phyloP scores from a whole-genome alignment of 2,113 vertebrate species.

The Ammodytes marinus region DNA sequence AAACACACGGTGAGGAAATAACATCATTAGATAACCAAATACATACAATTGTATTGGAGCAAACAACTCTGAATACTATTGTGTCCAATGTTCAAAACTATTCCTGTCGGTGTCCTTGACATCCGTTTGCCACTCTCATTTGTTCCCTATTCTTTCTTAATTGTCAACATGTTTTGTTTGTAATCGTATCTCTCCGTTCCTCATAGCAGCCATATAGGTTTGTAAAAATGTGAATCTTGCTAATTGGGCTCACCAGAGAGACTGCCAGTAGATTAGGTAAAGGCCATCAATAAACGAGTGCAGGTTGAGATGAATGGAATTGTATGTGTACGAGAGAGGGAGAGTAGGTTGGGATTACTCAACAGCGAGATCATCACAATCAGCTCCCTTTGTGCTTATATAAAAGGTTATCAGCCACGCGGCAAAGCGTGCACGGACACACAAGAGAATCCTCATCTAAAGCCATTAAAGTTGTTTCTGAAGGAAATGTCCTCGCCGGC shows the following conservation, averaged over 20 bases:
- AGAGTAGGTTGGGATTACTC: conserved; percentile 48
- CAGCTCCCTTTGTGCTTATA: conserved; percentile 57
- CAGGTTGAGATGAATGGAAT: conserved; percentile 22
- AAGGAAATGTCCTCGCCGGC: conserved; percentile 48
- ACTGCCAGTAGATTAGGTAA: conserved; percentile 15
- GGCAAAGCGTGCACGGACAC: background rate
- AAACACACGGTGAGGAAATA: conserved; percentile 36
- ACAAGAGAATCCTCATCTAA: conserved; percentile 46
- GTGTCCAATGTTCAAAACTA: background rate
- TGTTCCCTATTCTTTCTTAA: background rate
- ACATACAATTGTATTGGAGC: conserved; percentile 18
- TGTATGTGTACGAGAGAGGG: conserved; percentile 7
- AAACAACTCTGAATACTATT: conserved; percentile 14
- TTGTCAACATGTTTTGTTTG: background rate
- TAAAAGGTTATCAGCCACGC: conserved; percentile 62
- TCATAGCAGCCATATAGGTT: background rate
- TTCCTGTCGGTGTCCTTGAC: background rate
- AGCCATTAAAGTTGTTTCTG: conserved; percentile 74
- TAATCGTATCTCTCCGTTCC: background rate
- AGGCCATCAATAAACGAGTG: conserved; percentile 24
- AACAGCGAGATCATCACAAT: conserved; percentile 62
- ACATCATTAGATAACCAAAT: conserved; percentile 25
- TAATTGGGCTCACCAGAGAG: conserved; percentile 24
- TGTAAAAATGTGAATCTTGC: background rate
- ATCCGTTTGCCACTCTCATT: background rate